phyloP scores from a whole-genome alignment of 2,888 invertebrate genomes.

The Eilema griseolum region DNA sequence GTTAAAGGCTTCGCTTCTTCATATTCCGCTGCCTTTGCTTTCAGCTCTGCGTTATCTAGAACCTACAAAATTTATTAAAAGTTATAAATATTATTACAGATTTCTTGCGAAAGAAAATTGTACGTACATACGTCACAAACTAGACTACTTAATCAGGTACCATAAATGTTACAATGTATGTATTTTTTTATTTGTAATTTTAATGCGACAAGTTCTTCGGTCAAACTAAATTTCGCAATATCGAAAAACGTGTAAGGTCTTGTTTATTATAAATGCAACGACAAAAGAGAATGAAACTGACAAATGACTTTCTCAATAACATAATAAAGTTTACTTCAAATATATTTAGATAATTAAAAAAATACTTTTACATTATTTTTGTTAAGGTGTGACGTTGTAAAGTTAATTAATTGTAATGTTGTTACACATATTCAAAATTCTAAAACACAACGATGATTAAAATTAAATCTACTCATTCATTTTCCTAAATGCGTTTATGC shows the following conservation, averaged over 20 bases:
- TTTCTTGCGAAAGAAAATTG: not conserved
- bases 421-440: not conserved
- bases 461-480: not conserved
- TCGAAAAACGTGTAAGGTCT: too few relatives aligned
- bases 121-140: not conserved
- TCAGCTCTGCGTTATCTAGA: constrained; percentile 11
- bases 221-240: too few relatives aligned
- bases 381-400: too few relatives aligned
- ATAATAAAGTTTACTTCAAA: too few relatives aligned
- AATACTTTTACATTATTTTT: too few relatives aligned
- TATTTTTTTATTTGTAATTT: too few relatives aligned
- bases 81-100: not conserved
- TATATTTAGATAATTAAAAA: too few relatives aligned
- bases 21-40: constrained; percentile 53
- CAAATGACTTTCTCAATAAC: too few relatives aligned
- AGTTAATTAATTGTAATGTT: not conserved
- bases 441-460: not conserved
- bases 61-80: constrained; percentile 4
- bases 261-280: too few relatives aligned
- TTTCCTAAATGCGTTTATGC: constrained; percentile 20
- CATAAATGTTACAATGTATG: not conserved
- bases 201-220: too few relatives aligned
- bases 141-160: not conserved
- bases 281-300: too few relatives aligned
- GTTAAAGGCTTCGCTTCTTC: constrained; percentile 74